Percentiles rank a stretch among this genome's conserved stretches.
These are phyloP conservation scores for Xiphophorus birchmanni DNA, from an alignment of 2,797 vertebrate genomes.

Conservation along the genomic window DNA sequence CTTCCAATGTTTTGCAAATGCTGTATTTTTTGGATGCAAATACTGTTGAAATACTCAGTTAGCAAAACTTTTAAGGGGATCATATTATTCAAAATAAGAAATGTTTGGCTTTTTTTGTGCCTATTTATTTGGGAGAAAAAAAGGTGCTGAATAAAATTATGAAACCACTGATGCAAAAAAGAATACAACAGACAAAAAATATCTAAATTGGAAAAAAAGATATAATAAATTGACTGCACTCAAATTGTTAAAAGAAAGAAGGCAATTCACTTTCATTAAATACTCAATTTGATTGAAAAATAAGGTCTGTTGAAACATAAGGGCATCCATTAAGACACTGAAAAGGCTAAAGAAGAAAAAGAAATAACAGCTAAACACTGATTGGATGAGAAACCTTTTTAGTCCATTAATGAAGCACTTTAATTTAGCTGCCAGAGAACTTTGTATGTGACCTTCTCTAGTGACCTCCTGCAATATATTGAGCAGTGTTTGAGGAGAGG, in stretches of 20 bases:
- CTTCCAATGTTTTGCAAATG: not conserved
- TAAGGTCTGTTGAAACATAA: slow-evolving; percentile 41
- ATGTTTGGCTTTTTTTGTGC: not conserved
- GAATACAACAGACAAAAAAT: not conserved
- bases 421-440: slow-evolving; percentile 73
- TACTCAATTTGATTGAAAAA: slow-evolving; percentile 40
- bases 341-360: slow-evolving; percentile 43
- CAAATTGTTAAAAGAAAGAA: not conserved
- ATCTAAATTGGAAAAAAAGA: not conserved
- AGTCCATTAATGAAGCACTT: slow-evolving; percentile 73
- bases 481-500: slow-evolving; percentile 63
- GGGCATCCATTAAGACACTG: slow-evolving; percentile 54
- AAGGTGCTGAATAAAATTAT: not conserved
- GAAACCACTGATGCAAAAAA: not conserved
- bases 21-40: not conserved
- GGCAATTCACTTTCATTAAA: slow-evolving; percentile 31
- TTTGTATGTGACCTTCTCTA: slow-evolving; percentile 69
- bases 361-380: slow-evolving; percentile 57
- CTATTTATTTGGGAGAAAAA: not conserved
- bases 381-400: slow-evolving; percentile 66
- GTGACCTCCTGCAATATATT: slow-evolving; percentile 68
- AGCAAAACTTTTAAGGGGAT: slow-evolving; percentile 1
- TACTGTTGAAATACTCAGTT: slow-evolving; percentile 7
- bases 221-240: not conserved
- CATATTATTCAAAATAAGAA: not conserved